Percentiles rank a stretch among this genome's conserved stretches.
These are phyloP conservation scores for Chalcosyrphus nemorum DNA, from an alignment of 2,888 invertebrate species.

Conservation along the genomic window DNA sequence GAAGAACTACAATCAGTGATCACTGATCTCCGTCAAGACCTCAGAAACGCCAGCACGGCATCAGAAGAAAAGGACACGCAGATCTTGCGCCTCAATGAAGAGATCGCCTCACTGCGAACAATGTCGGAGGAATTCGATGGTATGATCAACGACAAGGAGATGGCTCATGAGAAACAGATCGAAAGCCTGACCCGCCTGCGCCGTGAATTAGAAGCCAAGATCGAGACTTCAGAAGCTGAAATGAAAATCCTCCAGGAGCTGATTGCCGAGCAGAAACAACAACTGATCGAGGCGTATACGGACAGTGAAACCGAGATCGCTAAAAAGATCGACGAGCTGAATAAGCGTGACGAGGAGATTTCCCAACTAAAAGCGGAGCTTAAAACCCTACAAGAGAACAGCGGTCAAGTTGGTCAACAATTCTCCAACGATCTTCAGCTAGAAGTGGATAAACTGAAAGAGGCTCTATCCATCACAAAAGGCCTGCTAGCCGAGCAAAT, in stretches of 20 bases:
- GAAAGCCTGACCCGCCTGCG: conserved; percentile 77
- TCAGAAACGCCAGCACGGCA: conserved; percentile 82
- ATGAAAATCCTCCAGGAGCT: conserved; percentile 79
- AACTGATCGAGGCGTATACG: conserved; percentile 80
- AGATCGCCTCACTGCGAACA: conserved; percentile 77
- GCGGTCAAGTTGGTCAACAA: conserved; percentile 77
- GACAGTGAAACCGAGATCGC: conserved; percentile 78
- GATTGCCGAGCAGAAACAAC: conserved; percentile 81
- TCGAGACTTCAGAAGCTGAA: conserved; percentile 78
- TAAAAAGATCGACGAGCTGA: conserved; percentile 75
- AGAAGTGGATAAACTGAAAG: conserved; percentile 76
- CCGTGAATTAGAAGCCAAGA: conserved; percentile 77
- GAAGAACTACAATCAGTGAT: conserved; percentile 82
- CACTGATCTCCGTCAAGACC: conserved; percentile 82
- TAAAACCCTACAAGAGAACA: conserved; percentile 82
- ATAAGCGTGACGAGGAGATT: conserved; percentile 80
- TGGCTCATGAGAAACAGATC: conserved; percentile 78
- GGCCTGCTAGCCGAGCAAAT: conserved; percentile 77
- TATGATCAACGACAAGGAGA: conserved; percentile 77
- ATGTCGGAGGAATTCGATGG: conserved; percentile 77
- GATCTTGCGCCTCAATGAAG: conserved; percentile 81
- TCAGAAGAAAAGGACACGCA: conserved; percentile 83
- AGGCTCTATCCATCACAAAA: conserved; percentile 79
- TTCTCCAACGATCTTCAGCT: conserved; percentile 74
- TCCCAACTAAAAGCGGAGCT: conserved; percentile 82